phyloP scores from a whole-genome alignment of 1,140 invertebrate genomes.

The Bathynomus jamesi region DNA sequence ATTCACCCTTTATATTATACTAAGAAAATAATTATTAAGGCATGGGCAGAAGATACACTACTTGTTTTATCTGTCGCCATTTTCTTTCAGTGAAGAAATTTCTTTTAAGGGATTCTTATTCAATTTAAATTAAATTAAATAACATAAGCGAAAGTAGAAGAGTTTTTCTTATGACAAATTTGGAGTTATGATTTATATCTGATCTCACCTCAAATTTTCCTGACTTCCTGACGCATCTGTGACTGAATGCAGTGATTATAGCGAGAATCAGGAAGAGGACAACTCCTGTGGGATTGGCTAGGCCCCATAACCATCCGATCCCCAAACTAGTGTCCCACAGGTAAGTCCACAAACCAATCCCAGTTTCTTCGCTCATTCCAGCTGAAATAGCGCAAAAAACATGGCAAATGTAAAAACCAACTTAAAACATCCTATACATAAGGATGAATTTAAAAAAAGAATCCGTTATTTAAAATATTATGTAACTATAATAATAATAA shows the following conservation, averaged over 20 bases:
- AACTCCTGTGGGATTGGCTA: slow-evolving; percentile 4
- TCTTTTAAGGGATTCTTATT: no score
- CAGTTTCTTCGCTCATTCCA: neutral
- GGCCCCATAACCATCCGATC: slow-evolving; percentile 3
- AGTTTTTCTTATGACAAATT: neutral
- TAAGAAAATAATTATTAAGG: no score
- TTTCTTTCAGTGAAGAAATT: no score
- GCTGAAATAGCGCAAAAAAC: neutral
- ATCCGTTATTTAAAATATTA: neutral
- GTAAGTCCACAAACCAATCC: slow-evolving; percentile 1
- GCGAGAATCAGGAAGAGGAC: neutral
- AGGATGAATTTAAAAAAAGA: neutral
- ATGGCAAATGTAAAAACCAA: neutral
- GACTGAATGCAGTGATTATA: slow-evolving; percentile 12
- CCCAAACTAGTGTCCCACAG: neutral
- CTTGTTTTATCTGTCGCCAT: no score
- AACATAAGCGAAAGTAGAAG: no score
- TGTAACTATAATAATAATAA: no score
- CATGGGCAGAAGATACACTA: no score
- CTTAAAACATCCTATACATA: neutral
- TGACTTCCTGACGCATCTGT: slow-evolving; percentile 9
- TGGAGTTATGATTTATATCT: neutral
- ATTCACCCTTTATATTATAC: no score
- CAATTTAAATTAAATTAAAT: no score
- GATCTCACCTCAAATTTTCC: slow-evolving; percentile 9